A percentile compares a stretch with the other conserved stretches of the same genome.
phyloP scores from a whole-genome alignment of 2,113 vertebrate genomes.

The Nibea coibor region DNA sequence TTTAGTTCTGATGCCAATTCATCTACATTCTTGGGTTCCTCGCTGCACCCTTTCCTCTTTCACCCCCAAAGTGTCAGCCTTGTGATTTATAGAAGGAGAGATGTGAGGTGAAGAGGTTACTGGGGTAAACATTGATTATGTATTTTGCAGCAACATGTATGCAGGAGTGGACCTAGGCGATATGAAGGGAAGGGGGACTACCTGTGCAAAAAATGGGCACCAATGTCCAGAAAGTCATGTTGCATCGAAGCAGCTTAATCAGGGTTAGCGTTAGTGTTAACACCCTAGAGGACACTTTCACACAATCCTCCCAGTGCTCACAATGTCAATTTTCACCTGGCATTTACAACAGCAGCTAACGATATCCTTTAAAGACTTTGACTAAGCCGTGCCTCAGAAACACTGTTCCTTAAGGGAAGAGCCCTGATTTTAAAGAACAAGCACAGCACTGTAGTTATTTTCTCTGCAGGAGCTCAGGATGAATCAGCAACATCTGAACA shows the following conservation, averaged over 20 bases:
- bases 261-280: no score
- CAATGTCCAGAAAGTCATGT: no score
- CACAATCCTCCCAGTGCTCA: not conserved
- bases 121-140: slow-evolving; percentile 16
- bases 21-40: slow-evolving; percentile 65
- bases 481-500: slow-evolving; percentile 68
- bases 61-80: slow-evolving; percentile 26
- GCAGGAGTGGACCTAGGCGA: not conserved
- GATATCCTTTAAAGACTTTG: slow-evolving; percentile 60
- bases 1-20: slow-evolving; percentile 68
- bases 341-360: slow-evolving; percentile 52
- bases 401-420: slow-evolving; percentile 45
- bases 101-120: slow-evolving; percentile 46
- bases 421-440: slow-evolving; percentile 56
- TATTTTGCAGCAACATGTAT: not conserved
- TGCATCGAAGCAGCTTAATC: no score
- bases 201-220: no score
- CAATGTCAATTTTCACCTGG: slow-evolving; percentile 29
- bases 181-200: no score
- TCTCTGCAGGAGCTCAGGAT: slow-evolving; percentile 62
- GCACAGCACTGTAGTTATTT: slow-evolving; percentile 54
- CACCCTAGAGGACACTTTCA: no score
- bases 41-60: slow-evolving; percentile 21
- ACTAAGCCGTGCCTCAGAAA: slow-evolving; percentile 58
- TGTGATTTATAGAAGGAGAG: slow-evolving; percentile 26